Evolutionary conservation across 1,140 invertebrate species (phyloP), one percentile per base, ranked within the genome.

Genomic region (Caenorhabditis inopinata): DNA sequence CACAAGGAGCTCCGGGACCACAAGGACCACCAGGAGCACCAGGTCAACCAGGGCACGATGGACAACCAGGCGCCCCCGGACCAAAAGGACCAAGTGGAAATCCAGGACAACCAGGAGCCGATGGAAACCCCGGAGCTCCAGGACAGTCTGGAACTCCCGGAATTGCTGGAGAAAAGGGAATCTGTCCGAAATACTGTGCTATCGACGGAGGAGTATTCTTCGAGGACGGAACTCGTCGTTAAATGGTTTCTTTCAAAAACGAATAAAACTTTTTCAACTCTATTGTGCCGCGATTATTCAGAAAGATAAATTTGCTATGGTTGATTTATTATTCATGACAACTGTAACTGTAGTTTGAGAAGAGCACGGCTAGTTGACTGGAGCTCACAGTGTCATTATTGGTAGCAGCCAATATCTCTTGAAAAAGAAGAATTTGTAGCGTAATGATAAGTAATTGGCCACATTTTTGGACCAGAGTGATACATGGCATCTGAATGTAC

Each of bases 161-260:
- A 62, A 25, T 38, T n/a, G 76, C 51, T n/a, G 84, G 82, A 77
- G 84, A 86, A 74, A 86, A 86, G 81, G 85, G 85, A 38, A 86
- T 85, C 77, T 85, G 85, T 76, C 85, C 85, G n/a, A 85, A 85
- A 73, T 85, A 85, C 76, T 85, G 85, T 51, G 85, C 85, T 62
- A 84, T 85, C 62, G 85, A 85, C 75, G 85, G 85, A 46, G 85
- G 85, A 74, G 85, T 86, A 74, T 86, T 86, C 85, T 86, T 86
- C 81, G 85, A 87, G 42, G 85, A 86, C 62, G 85, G 85, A 74
- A 86, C 85, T 42, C 74, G 58, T 32, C 81, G 81, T 76, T 82
- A 82, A 79, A n/a, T 32, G 11, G 14, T 38, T 68, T 27, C 0
- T 0, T 16, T 5, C n/a, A 14, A 6, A 23, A 23, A 2, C 2